Base-by-base conservation (phyloP, 2,113 vertebrate species). In the Callipepla squamata region DNA sequence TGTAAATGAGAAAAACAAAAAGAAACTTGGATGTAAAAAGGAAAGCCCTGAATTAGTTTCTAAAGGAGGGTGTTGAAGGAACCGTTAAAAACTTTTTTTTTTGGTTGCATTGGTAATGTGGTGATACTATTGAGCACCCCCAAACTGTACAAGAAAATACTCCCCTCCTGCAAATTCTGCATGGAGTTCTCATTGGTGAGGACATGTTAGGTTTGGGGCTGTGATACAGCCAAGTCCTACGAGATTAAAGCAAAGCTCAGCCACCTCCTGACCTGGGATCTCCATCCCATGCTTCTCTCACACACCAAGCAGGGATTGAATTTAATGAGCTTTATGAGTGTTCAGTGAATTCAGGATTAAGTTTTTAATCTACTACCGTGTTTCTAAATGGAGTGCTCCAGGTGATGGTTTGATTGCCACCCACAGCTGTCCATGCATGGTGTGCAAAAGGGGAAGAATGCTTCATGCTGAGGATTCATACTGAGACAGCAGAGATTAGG, bases 351-450 rank as follows among this genome's bases (percentile, higher is more conserved):
- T 92, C 48, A 25, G 77, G 74, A 89, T 94, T 87, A 87, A 68
- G 51, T 1, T 93, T 79, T 87, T 90, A 90, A 85, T 93, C 83
- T 73, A 38, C 55, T 47, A 0, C 1, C 2, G 14, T 25, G 76
- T 73, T 53, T 57, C 36, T 32, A 66, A 57, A 10, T 44, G 1
- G 15, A 57, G 28, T 1, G 23, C 61, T 80, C 34, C 0, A 0
- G 53, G 66, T 57, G 36, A 40, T 34, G 30, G 51, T 81, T 88
- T 68, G 77, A 19, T 74, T 89, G 74, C 44, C 61, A 59, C 47
- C 47, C 61, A 34, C 0, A 0, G 38, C 19, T 83, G 61, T 61
- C 50, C 0, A 1, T 53, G 34, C 7, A 2, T 2, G 2, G 5
- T 68, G 25, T 51, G 69, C 13, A 6, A 34, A 34, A 75, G 30